Evolutionary conservation across 2,888 invertebrate genomes (phyloP).

Genomic region (Agriopis leucophaearia): DNA sequence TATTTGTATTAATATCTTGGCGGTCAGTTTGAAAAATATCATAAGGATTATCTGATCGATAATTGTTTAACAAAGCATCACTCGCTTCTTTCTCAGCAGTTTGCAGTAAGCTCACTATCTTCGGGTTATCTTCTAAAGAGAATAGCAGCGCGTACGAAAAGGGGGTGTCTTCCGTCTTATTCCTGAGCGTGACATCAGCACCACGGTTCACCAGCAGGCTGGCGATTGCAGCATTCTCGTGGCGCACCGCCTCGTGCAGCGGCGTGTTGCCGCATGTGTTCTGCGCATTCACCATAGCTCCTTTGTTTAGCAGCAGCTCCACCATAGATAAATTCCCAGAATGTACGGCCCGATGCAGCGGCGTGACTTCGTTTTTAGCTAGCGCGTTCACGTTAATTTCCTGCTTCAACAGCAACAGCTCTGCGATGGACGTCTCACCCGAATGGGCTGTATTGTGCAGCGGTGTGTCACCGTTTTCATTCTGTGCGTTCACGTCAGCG

Average conservation of each 20-base stretch:
- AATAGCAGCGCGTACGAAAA: slow-evolving; percentile 21
- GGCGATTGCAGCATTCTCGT: neutral
- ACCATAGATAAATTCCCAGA: neutral
- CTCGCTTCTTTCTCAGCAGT: neutral
- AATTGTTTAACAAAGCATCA: neutral
- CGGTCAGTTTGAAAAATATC: neutral
- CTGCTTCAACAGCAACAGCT: neutral
- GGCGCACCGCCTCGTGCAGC: slow-evolving; percentile 1
- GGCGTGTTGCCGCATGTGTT: neutral
- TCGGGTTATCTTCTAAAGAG: slow-evolving; percentile 14
- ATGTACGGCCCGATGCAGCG: neutral
- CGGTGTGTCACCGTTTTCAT: neutral
- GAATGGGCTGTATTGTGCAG: neutral
- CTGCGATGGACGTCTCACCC: no score
- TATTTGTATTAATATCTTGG: neutral
- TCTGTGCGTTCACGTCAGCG: neutral
- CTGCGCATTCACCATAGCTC: neutral
- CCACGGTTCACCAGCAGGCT: neutral
- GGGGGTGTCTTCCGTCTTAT: slow-evolving; percentile 44
- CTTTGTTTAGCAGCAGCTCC: neutral
- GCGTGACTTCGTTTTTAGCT: neutral
- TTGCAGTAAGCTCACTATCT: slow-evolving; percentile 23
- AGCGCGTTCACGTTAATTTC: neutral
- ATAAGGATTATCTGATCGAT: neutral
- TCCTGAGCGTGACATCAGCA: slow-evolving; percentile 28